phyloP scores from a whole-genome alignment of 2,113 vertebrate genomes.

The Thamnaconus septentrionalis region DNA sequence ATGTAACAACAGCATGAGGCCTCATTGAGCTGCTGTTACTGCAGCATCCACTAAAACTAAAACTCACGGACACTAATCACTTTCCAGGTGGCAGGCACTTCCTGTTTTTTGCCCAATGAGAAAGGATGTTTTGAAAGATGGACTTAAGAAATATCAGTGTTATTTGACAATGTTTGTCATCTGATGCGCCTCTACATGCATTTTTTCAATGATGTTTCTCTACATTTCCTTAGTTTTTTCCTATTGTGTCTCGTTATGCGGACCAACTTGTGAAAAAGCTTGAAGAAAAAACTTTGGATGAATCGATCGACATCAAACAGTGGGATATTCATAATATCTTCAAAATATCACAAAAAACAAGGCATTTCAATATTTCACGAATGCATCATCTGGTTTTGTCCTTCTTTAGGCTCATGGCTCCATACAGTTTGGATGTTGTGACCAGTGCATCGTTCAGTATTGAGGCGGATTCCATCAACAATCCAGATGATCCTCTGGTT shows the following conservation, averaged over 20 bases:
- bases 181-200: neutral
- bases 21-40: no score
- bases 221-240: constrained; percentile 56
- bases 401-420: constrained; percentile 73
- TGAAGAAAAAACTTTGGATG: constrained; percentile 35
- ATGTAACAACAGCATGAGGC: no score
- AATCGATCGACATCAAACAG: constrained; percentile 63
- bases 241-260: constrained; percentile 53
- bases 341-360: neutral
- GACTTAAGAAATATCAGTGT: neutral
- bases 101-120: no score
- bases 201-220: neutral
- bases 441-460: constrained; percentile 83
- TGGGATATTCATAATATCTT: constrained; percentile 31
- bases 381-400: neutral
- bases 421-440: constrained; percentile 81
- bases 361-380: neutral
- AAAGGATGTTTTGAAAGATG: neutral
- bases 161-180: neutral
- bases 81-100: no score
- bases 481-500: constrained; percentile 78
- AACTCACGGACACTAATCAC: no score
- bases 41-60: no score
- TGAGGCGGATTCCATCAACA: constrained; percentile 80
- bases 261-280: constrained; percentile 59